Evolutionary conservation across 53 echinoderm and acorn worm species (phyloP).

Genomic region (Antedon mediterranea): DNA sequence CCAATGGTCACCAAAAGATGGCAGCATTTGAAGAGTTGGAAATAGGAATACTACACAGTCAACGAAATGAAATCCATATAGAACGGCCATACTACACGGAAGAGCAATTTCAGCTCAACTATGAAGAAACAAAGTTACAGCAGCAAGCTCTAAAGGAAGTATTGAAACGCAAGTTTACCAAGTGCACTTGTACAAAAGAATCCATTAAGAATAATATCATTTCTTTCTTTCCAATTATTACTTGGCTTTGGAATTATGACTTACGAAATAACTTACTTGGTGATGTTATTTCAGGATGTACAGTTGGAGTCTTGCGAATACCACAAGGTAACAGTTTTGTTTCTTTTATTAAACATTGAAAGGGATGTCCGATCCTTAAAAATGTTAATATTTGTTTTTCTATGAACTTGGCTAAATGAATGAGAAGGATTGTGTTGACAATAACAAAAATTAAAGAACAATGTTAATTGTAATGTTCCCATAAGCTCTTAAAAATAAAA

Average conservation of each 20-base stretch:
- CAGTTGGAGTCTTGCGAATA: slow-evolving; percentile 37
- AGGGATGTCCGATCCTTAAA: too few species aligned
- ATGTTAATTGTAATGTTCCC: too few species aligned
- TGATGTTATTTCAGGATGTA: slow-evolving; percentile 33
- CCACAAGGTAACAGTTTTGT: slow-evolving; percentile 34
- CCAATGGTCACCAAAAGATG: neutral
- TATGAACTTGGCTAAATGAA: too few species aligned
- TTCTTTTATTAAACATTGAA: too few species aligned
- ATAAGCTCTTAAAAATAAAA: too few species aligned
- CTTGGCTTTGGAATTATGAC: slow-evolving; percentile 29
- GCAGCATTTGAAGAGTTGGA: slow-evolving; percentile 18
- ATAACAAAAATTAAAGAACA: too few species aligned
- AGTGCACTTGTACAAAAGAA: slow-evolving; percentile 2
- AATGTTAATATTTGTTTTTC: too few species aligned
- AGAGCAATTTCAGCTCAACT: slow-evolving; percentile 41
- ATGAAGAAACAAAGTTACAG: slow-evolving; percentile 25
- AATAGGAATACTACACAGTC: neutral
- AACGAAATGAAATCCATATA: slow-evolving; percentile 23
- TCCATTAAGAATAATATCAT: slow-evolving; percentile 2
- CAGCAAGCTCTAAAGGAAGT: slow-evolving; percentile 4
- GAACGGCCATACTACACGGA: slow-evolving; percentile 69
- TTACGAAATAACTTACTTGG: slow-evolving; percentile 17
- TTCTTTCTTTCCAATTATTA: slow-evolving; percentile 23
- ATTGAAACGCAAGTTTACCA: neutral
- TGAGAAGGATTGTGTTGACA: too few species aligned